Evolutionary conservation across 2,888 invertebrate genomes (phyloP).

Genomic region (Anaspis maculata): DNA sequence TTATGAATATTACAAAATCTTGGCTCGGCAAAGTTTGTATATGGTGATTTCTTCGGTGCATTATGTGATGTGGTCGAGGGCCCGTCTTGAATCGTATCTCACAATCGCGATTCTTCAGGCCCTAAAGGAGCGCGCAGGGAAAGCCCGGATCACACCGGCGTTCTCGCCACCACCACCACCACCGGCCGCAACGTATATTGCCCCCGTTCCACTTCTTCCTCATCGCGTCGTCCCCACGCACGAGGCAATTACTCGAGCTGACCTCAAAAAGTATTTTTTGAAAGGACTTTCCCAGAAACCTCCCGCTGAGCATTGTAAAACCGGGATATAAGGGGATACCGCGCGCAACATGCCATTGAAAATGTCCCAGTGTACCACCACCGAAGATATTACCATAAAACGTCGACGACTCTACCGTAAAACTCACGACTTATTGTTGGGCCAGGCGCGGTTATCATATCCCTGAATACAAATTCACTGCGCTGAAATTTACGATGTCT

Average conservation of each 20-base stretch:
- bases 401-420: too few relatives aligned
- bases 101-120: conserved; percentile 32
- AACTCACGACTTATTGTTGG: conserved; percentile 16
- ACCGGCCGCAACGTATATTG: too few relatives aligned
- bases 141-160: conserved; percentile 22
- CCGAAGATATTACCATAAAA: conserved; percentile 14
- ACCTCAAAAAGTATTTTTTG: too few relatives aligned
- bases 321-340: too few relatives aligned
- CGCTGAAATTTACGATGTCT: conserved; percentile 18
- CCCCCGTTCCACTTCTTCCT: too few relatives aligned
- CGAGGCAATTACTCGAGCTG: too few relatives aligned
- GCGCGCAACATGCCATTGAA: too few relatives aligned
- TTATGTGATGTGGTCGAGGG: conserved; percentile 29
- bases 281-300: too few relatives aligned
- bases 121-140: conserved; percentile 20
- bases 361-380: conserved; percentile 9
- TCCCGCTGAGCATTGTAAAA: too few relatives aligned
- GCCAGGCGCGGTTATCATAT: too few relatives aligned
- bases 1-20: conserved; percentile 36
- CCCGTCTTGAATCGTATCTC: conserved; percentile 36
- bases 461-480: conserved; percentile 20
- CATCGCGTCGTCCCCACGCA: too few relatives aligned
- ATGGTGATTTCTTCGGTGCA: conserved; percentile 37
- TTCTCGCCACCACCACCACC: too few relatives aligned
- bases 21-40: conserved; percentile 27